Conservation (phyloP, 2,113 vertebrate species). For the Pluvianellus socialis region DNA sequence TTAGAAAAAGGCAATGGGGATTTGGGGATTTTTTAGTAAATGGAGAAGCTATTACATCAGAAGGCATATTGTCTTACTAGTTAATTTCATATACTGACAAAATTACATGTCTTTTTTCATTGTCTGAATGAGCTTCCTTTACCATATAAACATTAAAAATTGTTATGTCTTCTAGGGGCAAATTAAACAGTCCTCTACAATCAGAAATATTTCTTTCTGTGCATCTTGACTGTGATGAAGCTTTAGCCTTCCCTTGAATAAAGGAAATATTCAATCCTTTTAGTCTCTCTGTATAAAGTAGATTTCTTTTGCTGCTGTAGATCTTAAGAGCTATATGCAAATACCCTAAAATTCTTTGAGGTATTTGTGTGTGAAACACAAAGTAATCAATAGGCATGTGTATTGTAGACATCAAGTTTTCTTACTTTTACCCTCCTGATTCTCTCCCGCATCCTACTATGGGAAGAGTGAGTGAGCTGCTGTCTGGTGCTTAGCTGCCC, state of each 20-base stretch:
- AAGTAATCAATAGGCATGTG: not conserved
- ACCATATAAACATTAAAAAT: not conserved
- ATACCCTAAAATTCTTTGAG: not conserved
- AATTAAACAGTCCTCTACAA: not conserved
- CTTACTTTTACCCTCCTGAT: not conserved
- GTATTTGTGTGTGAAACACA: not conserved
- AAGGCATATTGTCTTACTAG: not conserved
- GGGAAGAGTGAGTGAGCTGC: accelerated
- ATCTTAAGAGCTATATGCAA: not conserved
- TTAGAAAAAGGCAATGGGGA: not conserved
- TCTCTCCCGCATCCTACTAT: not conserved
- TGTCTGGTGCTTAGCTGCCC: not conserved
- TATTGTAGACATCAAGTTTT: not conserved
- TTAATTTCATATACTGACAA: not conserved
- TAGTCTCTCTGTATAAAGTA: not conserved
- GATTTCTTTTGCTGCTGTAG: not conserved
- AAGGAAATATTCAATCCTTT: too few relatives aligned
- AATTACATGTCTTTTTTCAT: not conserved
- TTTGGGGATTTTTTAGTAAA: not conserved
- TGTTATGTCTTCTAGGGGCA: not conserved
- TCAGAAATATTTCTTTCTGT: too few relatives aligned
- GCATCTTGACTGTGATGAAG: too few relatives aligned
- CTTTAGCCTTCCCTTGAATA: too few relatives aligned
- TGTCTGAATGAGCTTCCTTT: not conserved
- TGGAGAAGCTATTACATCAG: not conserved